Evolutionary conservation across 2,113 vertebrate genomes (phyloP).

Genomic region (Cyanoramphus novaezelandiae): DNA sequence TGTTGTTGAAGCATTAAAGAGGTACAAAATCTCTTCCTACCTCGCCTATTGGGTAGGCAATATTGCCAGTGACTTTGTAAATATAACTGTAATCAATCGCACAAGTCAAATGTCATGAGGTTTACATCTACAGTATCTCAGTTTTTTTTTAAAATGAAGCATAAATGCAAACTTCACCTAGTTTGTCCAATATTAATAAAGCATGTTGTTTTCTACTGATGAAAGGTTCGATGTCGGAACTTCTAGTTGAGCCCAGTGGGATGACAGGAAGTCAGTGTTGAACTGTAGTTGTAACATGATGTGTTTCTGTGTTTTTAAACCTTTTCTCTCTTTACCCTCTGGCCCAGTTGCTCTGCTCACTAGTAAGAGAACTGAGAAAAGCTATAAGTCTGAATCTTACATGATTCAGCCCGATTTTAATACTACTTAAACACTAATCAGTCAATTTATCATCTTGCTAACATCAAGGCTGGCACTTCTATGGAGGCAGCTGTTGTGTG

Average conservation of each 20-base stretch:
- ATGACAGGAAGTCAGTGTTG: background rate
- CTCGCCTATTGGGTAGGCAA: background rate
- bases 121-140: background rate
- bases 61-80: background rate
- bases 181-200: background rate
- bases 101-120: background rate
- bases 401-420: background rate
- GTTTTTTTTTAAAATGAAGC: background rate
- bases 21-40: background rate
- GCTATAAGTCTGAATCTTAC: background rate
- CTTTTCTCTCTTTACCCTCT: background rate
- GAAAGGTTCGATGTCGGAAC: background rate
- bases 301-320: background rate
- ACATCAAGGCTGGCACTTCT: background rate
- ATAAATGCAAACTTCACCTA: too few species aligned
- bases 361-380: background rate
- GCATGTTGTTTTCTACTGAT: background rate
- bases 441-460: constrained; percentile 9
- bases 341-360: background rate
- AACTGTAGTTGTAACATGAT: background rate
- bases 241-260: background rate
- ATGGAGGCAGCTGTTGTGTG: background rate
- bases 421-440: background rate
- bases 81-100: background rate
- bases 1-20: background rate